Evolutionary conservation across 2,113 vertebrate genomes (phyloP).

Genomic region (Trogon surrucura): DNA sequence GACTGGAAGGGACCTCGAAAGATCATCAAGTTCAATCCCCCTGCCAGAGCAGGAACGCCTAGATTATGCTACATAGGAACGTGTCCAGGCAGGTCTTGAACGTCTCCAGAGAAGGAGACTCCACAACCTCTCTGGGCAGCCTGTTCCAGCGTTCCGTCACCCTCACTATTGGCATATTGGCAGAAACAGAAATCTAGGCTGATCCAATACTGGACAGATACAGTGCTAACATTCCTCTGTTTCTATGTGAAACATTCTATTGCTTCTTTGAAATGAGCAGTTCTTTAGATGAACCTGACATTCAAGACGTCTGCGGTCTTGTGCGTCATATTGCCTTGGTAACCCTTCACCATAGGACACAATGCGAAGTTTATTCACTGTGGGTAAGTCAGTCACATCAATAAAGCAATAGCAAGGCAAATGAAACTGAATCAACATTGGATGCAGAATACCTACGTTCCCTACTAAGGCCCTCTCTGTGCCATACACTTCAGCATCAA

Average conservation of each 20-base stretch:
- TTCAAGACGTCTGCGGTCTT: neutral
- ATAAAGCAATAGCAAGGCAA: neutral
- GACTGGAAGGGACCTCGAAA: too few relatives aligned
- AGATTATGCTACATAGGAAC: too few relatives aligned
- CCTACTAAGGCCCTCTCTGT: neutral
- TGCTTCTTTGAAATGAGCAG: neutral
- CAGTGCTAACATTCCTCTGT: neutral
- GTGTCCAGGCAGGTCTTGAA: too few relatives aligned
- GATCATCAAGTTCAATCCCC: too few relatives aligned
- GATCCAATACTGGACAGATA: neutral
- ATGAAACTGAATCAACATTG: neutral
- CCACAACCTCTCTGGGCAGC: too few relatives aligned
- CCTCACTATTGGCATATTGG: too few relatives aligned
- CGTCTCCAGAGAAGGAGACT: too few relatives aligned
- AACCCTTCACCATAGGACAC: neutral
- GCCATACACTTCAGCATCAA: neutral
- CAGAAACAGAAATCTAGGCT: neutral
- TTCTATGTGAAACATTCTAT: neutral
- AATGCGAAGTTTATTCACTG: neutral
- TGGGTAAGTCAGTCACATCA: neutral
- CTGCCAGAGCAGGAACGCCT: too few relatives aligned
- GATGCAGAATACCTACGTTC: neutral
- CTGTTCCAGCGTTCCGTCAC: too few relatives aligned
- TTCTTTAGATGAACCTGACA: neutral
- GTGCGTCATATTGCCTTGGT: neutral